Percentiles rank a stretch among this genome's conserved stretches.
These are phyloP conservation scores for Diogma glabrata DNA, from an alignment of 2,888 invertebrate genomes.

Conservation along the genomic window DNA sequence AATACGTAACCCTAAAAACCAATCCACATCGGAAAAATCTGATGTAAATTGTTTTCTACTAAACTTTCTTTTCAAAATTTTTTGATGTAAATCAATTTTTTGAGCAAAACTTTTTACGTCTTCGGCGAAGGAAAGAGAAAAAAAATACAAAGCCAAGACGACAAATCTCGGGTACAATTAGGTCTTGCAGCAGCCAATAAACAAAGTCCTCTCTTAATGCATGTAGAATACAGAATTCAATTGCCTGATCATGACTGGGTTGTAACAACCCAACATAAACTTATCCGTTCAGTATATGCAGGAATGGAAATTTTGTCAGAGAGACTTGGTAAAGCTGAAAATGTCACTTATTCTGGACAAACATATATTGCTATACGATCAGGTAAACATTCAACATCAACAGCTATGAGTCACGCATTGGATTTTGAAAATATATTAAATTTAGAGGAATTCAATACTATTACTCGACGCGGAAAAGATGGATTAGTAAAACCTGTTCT, in stretches of 20 bases:
- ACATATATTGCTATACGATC: slow-evolving; percentile 26
- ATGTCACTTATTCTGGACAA: slow-evolving; percentile 25
- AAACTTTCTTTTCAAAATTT: no score
- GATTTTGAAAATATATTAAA: no score
- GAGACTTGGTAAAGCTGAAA: neutral
- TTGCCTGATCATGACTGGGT: neutral
- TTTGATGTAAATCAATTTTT: no score
- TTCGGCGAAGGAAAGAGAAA: neutral
- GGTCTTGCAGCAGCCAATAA: neutral
- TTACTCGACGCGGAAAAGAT: slow-evolving; percentile 3
- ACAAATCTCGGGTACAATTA: neutral
- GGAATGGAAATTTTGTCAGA: neutral
- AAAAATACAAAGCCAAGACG: neutral
- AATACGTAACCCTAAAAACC: no score
- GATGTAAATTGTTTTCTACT: no score
- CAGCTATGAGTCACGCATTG: slow-evolving; percentile 1
- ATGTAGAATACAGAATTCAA: neutral
- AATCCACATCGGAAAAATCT: no score
- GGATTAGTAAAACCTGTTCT: neutral
- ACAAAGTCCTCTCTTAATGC: neutral
- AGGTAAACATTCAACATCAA: slow-evolving; percentile 16
- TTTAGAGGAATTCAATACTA: neutral
- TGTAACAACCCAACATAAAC: slow-evolving; percentile 1
- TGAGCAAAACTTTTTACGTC: neutral
- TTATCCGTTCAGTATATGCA: neutral